Percentiles rank a stretch among this genome's conserved stretches.
These are phyloP conservation scores for Poeciliopsis paucimaculata DNA, from an alignment of 2,797 vertebrate species.

Conservation along the genomic window DNA sequence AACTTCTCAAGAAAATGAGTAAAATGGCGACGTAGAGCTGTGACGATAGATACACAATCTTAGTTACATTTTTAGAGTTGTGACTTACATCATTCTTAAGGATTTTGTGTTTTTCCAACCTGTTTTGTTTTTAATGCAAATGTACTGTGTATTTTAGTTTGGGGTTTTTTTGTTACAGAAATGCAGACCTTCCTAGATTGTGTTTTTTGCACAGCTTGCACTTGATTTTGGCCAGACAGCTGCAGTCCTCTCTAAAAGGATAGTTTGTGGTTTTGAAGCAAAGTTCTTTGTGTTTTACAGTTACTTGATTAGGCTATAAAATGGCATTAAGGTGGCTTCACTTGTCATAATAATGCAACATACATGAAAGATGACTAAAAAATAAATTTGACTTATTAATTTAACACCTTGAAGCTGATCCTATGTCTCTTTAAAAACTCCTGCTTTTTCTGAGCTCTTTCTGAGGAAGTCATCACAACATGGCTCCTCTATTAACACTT, in stretches of 20 bases:
- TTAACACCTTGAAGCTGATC: no score
- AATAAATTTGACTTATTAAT: no score
- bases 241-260: neutral
- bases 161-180: neutral
- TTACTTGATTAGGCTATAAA: no score
- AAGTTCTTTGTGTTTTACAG: neutral
- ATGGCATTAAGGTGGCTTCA: no score
- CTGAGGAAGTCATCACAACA: no score
- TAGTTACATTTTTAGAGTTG: neutral
- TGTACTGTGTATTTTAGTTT: neutral
- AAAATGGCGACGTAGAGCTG: neutral
- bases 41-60: neutral
- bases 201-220: neutral
- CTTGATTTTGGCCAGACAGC: neutral
- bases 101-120: neutral
- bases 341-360: no score
- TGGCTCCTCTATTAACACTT: no score
- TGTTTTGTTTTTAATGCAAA: neutral
- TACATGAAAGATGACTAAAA: no score
- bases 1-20: conserved; percentile 1
- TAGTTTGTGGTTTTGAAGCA: neutral
- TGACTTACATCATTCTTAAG: neutral
- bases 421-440: no score
- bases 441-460: no score
- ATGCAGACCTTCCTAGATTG: neutral